Evolutionary conservation across 2,113 vertebrate species (phyloP).

Genomic region (Dromiciops gliroides): DNA sequence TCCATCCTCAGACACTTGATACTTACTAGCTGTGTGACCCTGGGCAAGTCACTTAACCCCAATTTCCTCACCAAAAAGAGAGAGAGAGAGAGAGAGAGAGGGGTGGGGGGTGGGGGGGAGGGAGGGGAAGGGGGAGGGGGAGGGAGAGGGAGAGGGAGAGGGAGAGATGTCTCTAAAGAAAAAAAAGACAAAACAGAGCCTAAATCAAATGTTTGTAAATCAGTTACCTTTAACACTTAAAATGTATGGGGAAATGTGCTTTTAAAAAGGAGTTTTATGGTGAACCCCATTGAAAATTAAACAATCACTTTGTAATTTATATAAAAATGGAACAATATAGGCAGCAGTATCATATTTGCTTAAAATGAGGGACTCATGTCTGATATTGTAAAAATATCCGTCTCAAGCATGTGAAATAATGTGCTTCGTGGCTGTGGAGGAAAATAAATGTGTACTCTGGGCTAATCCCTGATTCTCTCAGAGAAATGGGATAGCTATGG

Average conservation of each 20-base stretch:
- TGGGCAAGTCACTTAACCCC: too few species aligned
- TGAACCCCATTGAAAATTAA: not conserved
- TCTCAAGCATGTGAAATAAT: not conserved
- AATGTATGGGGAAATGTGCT: not conserved
- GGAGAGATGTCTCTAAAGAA: not conserved
- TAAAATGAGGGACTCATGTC: not conserved
- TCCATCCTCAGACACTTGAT: too few species aligned
- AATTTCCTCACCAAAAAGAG: too few species aligned
- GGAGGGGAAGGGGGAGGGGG: too few species aligned
- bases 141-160: too few species aligned
- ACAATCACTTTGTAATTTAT: too few species aligned
- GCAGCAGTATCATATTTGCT: not conserved
- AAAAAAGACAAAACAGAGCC: not conserved
- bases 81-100: too few species aligned
- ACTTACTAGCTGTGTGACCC: too few species aligned
- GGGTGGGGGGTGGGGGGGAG: too few species aligned
- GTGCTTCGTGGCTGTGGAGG: fast-evolving
- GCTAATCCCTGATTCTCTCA: too few species aligned
- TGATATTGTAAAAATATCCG: not conserved
- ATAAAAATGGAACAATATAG: not conserved
- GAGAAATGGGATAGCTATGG: not conserved
- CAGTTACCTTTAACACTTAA: not conserved
- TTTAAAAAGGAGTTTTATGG: not conserved
- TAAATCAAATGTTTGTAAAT: not conserved
- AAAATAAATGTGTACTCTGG: too few species aligned